A percentile compares a stretch with the other conserved stretches of the same genome.
Conservation (phyloP, 1,140 invertebrate species). For the Drosophila pseudoananassae region DNA sequence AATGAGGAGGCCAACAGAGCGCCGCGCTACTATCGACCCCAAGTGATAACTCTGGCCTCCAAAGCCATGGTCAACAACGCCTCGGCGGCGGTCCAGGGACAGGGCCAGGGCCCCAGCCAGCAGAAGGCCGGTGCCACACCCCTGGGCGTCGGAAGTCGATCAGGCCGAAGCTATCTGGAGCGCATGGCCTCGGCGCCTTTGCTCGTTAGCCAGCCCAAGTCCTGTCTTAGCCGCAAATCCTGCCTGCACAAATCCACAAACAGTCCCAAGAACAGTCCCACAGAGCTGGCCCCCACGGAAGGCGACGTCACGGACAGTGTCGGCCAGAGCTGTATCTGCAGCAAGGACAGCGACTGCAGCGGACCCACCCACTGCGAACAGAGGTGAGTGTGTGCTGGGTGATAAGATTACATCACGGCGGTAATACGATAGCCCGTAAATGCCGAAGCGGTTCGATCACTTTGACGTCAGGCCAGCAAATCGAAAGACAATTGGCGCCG, state of each 20-base stretch:
- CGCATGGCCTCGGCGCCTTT: slow-evolving; percentile 74
- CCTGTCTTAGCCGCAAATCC: slow-evolving; percentile 79
- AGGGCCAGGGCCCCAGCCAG: slow-evolving; percentile 35
- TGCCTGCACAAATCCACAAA: slow-evolving; percentile 67
- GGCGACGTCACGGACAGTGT: slow-evolving; percentile 42
- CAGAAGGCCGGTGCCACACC: slow-evolving; percentile 60
- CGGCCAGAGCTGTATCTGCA: slow-evolving; percentile 13
- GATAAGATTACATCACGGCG: slow-evolving; percentile 42
- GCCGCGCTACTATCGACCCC: slow-evolving; percentile 78
- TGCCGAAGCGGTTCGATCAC: slow-evolving; percentile 29
- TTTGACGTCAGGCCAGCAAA: slow-evolving; percentile 48
- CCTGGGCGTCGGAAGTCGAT: slow-evolving; percentile 66
- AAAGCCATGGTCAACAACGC: slow-evolving; percentile 83
- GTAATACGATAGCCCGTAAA: slow-evolving; percentile 43
- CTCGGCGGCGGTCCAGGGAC: slow-evolving; percentile 53
- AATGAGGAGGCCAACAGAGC: slow-evolving; percentile 79
- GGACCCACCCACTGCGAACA: slow-evolving; percentile 52
- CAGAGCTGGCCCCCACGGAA: slow-evolving; percentile 34
- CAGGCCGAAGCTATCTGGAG: slow-evolving; percentile 71
- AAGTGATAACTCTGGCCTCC: slow-evolving; percentile 79
- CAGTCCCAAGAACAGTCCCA: slow-evolving; percentile 26
- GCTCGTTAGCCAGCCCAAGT: slow-evolving; percentile 68
- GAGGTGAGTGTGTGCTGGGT: slow-evolving; percentile 54
- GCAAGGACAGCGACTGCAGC: slow-evolving; percentile 21
- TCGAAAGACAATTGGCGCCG: slow-evolving; percentile 39